Conservation (phyloP, 2,113 vertebrate genomes). For the Emydocephalus ijimae region DNA sequence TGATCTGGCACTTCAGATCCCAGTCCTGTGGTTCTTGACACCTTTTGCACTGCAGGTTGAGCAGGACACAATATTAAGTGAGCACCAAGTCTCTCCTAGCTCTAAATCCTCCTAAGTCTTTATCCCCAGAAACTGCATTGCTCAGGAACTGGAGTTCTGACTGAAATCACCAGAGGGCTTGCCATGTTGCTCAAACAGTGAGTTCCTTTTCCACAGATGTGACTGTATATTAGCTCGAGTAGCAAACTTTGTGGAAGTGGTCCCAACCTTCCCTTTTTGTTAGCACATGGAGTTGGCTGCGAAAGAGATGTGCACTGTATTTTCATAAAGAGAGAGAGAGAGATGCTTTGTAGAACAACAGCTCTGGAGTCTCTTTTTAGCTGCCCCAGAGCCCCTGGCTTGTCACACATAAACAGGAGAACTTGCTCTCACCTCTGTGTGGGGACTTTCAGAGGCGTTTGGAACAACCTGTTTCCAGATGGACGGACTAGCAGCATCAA, state of each 20-base stretch:
- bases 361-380: not conserved
- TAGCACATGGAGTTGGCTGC: no score
- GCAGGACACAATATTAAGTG: not conserved
- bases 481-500: not conserved
- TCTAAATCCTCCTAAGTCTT: not conserved
- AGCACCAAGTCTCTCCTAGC: not conserved
- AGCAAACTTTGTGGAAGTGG: not conserved
- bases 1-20: not conserved
- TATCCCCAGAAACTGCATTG: not conserved
- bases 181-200: not conserved
- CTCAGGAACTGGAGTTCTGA: not conserved
- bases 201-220: not conserved
- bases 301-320: not conserved
- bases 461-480: conserved; percentile 20
- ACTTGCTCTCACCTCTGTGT: accelerated
- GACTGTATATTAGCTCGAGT: not conserved
- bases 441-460: conserved; percentile 12
- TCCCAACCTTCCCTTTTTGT: no score
- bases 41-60: not conserved
- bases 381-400: not conserved
- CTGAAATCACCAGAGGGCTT: not conserved
- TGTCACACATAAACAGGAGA: not conserved
- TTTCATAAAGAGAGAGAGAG: not conserved
- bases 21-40: not conserved
- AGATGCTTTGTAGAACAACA: not conserved